phyloP scores from a whole-genome alignment of 2,797 vertebrate species.

The Amazona finschi region DNA sequence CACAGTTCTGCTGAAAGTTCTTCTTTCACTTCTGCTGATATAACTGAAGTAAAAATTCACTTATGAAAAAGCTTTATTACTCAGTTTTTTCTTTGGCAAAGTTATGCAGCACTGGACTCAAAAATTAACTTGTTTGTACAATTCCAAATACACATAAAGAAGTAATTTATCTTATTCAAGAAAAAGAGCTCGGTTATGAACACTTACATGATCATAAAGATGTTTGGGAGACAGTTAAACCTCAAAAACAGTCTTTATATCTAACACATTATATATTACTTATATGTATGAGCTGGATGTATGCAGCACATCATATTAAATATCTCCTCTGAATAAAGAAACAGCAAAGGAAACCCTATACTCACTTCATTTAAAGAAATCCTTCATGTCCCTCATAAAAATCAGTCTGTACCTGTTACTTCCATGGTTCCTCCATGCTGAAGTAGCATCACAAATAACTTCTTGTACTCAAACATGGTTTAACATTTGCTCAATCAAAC shows the following conservation, averaged over 20 bases:
- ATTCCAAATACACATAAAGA: neutral
- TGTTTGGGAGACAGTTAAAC: neutral
- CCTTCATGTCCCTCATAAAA: neutral
- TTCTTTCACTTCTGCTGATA: neutral
- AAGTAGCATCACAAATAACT: neutral
- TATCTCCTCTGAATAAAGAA: neutral
- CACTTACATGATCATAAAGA: neutral
- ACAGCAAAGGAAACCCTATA: neutral
- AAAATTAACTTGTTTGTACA: neutral
- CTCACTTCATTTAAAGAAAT: neutral
- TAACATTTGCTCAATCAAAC: neutral
- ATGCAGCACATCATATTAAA: neutral
- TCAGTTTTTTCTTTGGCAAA: neutral
- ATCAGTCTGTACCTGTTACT: neutral
- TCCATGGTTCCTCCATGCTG: neutral
- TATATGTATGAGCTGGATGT: neutral
- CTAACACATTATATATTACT: neutral
- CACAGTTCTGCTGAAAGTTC: neutral
- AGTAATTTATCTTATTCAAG: neutral
- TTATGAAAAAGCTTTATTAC: neutral
- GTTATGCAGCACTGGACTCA: neutral
- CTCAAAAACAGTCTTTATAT: neutral
- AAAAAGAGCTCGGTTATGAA: neutral
- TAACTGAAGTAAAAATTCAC: neutral
- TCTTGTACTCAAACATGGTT: neutral